Evolutionary conservation across 2,797 vertebrate genomes (phyloP), one percentile per base, ranked within the genome.

Genomic region (Pelobates cultripes): DNA sequence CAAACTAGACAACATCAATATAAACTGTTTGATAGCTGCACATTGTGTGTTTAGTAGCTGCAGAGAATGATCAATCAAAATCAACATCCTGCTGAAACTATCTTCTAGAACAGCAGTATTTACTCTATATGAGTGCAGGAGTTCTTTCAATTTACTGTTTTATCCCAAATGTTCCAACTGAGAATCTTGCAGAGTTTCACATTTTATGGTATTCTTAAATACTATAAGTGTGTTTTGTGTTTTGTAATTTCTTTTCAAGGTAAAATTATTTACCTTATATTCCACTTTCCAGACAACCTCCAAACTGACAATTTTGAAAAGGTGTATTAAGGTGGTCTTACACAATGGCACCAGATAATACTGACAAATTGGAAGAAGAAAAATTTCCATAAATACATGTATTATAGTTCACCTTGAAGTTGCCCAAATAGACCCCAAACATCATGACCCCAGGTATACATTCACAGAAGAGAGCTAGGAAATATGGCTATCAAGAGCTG

Each of bases 11-110:
- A 77, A 45, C 73, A 77, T 71, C 80, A 81, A 71, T 71, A 66
- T 41, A 64, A 77, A 81, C 68, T 14, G 80, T 71, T 77, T 81
- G 73, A 77, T 72, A 44, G 74, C 70, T 76, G 75, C 70, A 76
- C 71, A 81, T 74, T 76, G 80, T 64, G 17, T 76, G 60, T 82
- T 82, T 77, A 77, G 68, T 57, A 45, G 45, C 60, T 28, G n/a
- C 9, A 9, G 17, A 66, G 47, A 45, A 72, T 67, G 44, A 82
- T 82, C 69, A 82, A 77, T 82, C 69, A 82, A 15, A 3, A 61
- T 72, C 60, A 57, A 47, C 69, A 67, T 73, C 75, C 80, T 13
- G 69, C 80, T 77, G 75, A 61, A 82, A 73, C 15, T 77, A 75
- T 77, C 75, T 82, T 61, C 47, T 55, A 9, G 14, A 73, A 42